These are phyloP conservation scores for Melieria omissa DNA, from an alignment of 2,888 invertebrate species.

Conservation along the genomic window DNA sequence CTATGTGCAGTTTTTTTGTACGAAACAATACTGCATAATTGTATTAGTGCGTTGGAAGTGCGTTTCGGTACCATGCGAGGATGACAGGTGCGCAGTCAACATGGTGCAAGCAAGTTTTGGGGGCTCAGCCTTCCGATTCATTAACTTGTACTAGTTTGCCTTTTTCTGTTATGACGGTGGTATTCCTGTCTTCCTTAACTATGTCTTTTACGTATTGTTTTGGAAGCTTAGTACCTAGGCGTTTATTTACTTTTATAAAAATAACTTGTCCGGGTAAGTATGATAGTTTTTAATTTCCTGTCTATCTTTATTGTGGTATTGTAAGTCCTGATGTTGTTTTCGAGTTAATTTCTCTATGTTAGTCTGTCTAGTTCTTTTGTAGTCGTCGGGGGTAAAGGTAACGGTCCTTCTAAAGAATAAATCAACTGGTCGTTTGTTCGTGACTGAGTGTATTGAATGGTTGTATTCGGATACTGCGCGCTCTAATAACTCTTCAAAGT, in stretches of 20 bases:
- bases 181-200: background rate
- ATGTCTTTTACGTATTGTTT: background rate
- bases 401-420: background rate
- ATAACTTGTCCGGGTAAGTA: background rate
- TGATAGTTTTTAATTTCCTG: background rate
- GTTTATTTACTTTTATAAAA: background rate
- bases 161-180: background rate
- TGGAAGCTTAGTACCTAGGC: background rate
- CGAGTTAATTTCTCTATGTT: background rate
- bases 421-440: background rate
- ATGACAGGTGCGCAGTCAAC: too few relatives aligned
- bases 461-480: background rate
- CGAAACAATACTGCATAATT: too few relatives aligned
- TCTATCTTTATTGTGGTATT: background rate
- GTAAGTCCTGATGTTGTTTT: background rate
- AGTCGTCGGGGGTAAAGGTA: background rate
- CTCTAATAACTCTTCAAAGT: too few relatives aligned
- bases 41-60: too few relatives aligned
- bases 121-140: too few relatives aligned
- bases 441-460: slow-evolving; percentile 1
- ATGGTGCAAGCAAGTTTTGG: too few relatives aligned
- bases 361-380: background rate
- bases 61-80: too few relatives aligned
- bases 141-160: background rate
- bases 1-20: too few relatives aligned